Evolutionary conservation across 2,888 invertebrate species (phyloP), one percentile per base, ranked within the genome.

Genomic region (Frankliniella fusca): DNA sequence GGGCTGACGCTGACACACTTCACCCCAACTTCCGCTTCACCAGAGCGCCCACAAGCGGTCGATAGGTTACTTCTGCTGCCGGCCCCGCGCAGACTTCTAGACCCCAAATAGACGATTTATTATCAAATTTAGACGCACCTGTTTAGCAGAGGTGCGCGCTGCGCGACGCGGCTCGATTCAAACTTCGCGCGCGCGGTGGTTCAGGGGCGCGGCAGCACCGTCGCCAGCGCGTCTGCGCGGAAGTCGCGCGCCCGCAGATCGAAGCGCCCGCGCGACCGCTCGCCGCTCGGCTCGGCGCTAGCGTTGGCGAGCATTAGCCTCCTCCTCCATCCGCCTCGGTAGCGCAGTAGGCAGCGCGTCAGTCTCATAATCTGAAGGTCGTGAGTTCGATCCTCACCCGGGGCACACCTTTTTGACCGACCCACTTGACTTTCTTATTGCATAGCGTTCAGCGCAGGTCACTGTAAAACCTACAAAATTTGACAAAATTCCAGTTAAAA

Each of bases 301-400:
- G 23, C 27, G 11, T 0, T 76, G 23, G 27, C 27, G 70, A 8
- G 70, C 12, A 5, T 2, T 8, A 0, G 70, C 27, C 70, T 10
- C 70, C 70, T 27, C 27, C 70, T 27, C 70, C 27, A 76, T 76
- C 70, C 70, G 70, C 70, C 70, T 76, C 70, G 70, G 70, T 76
- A 76, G 70, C 70, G 70, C 70, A 76, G 70, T 76, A 76, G 70
- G 70, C 70, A 76, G 70, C 70, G 70, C 70, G 70, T 76, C 70
- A 76, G 70, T 76, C 70, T 76, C 70, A 76, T 76, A 76, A 76
- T 76, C 70, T 76, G 70, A 76, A 76, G 70, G 70, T 76, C 70
- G 70, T 76, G 70, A 76, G 70, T 76, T 76, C 70, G 70, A 76
- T 76, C 70, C 70, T 76, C 70, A 76, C 70, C 70, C 70, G 70